These are phyloP conservation scores for Uromys caudimaculatus DNA, from an alignment of 2,797 vertebrate species.

Conservation along the genomic window DNA sequence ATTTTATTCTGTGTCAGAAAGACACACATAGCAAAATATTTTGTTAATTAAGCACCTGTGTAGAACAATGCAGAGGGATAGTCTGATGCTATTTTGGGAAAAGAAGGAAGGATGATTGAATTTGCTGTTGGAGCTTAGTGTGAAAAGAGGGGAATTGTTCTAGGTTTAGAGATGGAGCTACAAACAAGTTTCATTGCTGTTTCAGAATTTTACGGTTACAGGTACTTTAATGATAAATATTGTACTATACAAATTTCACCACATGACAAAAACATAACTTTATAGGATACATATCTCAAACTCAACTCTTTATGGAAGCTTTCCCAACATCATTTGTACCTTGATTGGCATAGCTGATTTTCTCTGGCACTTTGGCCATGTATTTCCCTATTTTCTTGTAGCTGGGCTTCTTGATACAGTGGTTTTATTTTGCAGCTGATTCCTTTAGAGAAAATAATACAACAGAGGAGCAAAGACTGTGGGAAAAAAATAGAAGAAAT, in stretches of 20 bases:
- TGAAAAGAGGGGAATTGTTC: not conserved
- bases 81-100: not conserved
- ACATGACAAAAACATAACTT: not conserved
- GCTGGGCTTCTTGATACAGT: not conserved
- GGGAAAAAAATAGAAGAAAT: not conserved
- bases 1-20: not conserved
- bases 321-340: not conserved
- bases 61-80: too few relatives aligned
- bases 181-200: not conserved
- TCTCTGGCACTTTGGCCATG: not conserved
- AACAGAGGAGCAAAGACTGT: not conserved
- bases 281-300: not conserved
- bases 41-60: not conserved
- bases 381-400: not conserved
- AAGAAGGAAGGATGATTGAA: not conserved
- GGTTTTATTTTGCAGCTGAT: not conserved
- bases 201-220: not conserved
- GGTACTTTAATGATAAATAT: not conserved
- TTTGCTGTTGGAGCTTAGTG: not conserved
- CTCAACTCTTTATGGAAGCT: not conserved
- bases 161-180: not conserved
- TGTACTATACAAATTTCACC: not conserved
- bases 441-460: not conserved
- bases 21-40: not conserved
- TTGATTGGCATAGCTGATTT: not conserved